Evolutionary conservation across 37 sponge, comb jelly and placozoan genomes (phyloP), one percentile per base, ranked within the genome.

Genomic region (Geodia barretti): DNA sequence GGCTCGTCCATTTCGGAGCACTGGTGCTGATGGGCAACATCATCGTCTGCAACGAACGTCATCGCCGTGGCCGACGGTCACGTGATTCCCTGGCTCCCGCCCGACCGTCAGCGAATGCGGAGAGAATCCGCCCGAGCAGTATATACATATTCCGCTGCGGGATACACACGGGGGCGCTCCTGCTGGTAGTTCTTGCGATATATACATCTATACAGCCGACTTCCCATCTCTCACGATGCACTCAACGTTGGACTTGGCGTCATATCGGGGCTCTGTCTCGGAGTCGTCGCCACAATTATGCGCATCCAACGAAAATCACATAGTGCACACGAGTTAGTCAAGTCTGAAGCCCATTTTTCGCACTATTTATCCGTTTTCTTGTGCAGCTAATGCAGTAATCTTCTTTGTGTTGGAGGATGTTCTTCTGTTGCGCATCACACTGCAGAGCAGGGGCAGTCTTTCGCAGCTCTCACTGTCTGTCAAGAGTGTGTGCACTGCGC

Each of bases 21-120:
- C 19, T 72, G 0, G 77, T 70, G 14, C 82, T 79, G 20, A 25
- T 41, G 19, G 28, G 9, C 31, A 91, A 89, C 25, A 94, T 94
- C 68, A 7, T 90, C 24, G 67, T 84, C 70, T 91, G 95, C 88
- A n/a, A n/a, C n/a, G n/a, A 91, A 94, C 61, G 76, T 33, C 19
- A 20, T 91, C 20, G 95, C 95, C 4, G 92, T 91, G 5, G 36
- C 62, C 4, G 41, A 79, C 24, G 82, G 86, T 34, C 95, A 95
- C 75, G 85, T 85, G 28, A 81, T 80, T 19, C 73, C 86, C 9
- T 95, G 92, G 89, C 86, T 95, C n/a, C n/a, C n/a, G n/a, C 30
- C 95, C 95, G 17, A 91, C 91, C 78, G 91, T 95, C 72, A 88
- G 89, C 64, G 89, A 82, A 64, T 95, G 95, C 75, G 95, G 91